phyloP scores from a whole-genome alignment of 2,113 vertebrate genomes.

The Larimichthys crocea region DNA sequence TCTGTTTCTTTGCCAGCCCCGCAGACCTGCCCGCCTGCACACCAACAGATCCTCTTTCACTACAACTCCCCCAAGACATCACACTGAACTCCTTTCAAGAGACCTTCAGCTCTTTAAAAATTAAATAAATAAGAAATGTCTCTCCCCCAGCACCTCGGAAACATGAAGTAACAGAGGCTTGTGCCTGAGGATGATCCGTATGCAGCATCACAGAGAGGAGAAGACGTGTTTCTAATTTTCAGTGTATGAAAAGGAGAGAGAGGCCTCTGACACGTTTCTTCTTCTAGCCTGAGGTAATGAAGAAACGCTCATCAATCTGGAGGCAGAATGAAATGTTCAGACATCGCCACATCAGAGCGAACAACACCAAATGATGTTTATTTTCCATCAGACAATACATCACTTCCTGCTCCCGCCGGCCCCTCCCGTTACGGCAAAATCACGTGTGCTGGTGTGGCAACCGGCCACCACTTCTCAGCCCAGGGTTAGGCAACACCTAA shows the following conservation, averaged over 20 bases:
- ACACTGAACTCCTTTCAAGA: slow-evolving; percentile 54
- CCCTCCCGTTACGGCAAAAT: not conserved
- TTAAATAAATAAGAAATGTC: not conserved
- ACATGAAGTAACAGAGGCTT: not conserved
- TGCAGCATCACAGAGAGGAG: not conserved
- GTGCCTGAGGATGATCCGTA: not conserved
- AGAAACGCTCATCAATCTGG: not conserved
- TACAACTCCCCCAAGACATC: slow-evolving; percentile 18
- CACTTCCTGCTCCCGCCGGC: not conserved
- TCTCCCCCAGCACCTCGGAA: not conserved
- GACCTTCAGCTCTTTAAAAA: slow-evolving; percentile 28
- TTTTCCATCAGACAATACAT: slow-evolving; percentile 2
- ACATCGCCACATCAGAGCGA: not conserved
- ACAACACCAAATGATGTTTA: not conserved
- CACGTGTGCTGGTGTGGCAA: not conserved
- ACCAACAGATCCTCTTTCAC: slow-evolving; percentile 65
- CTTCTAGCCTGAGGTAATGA: not conserved
- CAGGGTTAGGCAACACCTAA: not conserved
- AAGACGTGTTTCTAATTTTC: not conserved
- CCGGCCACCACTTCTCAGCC: rapidly evolving
- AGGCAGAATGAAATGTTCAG: not conserved
- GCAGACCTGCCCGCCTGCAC: slow-evolving; percentile 40
- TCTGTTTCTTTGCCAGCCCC: slow-evolving; percentile 54
- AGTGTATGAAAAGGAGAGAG: too few species aligned
- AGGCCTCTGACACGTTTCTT: not conserved